Percentiles rank a stretch among this genome's conserved stretches.
phyloP scores from a whole-genome alignment of 2,113 vertebrate species.

The Brachyhypopomus gauderio region DNA sequence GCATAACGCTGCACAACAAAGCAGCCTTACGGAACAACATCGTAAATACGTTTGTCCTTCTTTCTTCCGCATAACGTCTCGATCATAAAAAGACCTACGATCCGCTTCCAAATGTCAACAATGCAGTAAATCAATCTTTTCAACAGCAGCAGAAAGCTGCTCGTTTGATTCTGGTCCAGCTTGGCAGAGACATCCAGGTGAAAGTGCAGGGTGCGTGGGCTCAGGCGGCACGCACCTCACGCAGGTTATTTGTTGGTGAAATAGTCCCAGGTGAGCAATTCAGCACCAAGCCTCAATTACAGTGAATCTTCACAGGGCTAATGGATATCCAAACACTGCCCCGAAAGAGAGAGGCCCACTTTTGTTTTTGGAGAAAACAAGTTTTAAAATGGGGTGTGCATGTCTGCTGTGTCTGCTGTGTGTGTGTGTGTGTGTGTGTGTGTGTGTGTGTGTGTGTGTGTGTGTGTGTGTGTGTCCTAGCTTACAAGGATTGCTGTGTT shows the following conservation, averaged over 20 bases:
- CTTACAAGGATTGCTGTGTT: slow-evolving; percentile 27
- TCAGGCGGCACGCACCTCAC: slow-evolving; percentile 14
- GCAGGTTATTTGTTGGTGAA: slow-evolving; percentile 39
- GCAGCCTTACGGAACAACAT: too few relatives aligned
- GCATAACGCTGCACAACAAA: too few relatives aligned
- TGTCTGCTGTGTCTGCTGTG: neutral
- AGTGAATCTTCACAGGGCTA: slow-evolving; percentile 48
- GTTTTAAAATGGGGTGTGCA: slow-evolving; percentile 36
- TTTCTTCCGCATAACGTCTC: neutral
- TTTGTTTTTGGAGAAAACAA: slow-evolving; percentile 39
- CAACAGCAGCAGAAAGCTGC: slow-evolving; percentile 24
- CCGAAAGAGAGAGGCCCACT: slow-evolving; percentile 42
- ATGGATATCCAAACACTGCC: slow-evolving; percentile 46
- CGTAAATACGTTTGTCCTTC: too few relatives aligned
- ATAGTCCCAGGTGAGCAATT: slow-evolving; percentile 49
- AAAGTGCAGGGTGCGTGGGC: slow-evolving; percentile 28
- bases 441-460: neutral
- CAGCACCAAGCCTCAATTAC: slow-evolving; percentile 51
- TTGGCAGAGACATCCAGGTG: slow-evolving; percentile 20
- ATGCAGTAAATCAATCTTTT: slow-evolving; percentile 37
- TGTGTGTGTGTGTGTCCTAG: slow-evolving; percentile 4
- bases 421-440: too few relatives aligned
- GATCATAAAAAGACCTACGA: slow-evolving; percentile 6
- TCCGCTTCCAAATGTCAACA: slow-evolving; percentile 29
- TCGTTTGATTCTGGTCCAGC: slow-evolving; percentile 4